Evolutionary conservation across 30 jellyfish, hydroid and myxozoan genomes (phyloP), one percentile per base, ranked within the genome.

Genomic region (Hydra vulgaris): DNA sequence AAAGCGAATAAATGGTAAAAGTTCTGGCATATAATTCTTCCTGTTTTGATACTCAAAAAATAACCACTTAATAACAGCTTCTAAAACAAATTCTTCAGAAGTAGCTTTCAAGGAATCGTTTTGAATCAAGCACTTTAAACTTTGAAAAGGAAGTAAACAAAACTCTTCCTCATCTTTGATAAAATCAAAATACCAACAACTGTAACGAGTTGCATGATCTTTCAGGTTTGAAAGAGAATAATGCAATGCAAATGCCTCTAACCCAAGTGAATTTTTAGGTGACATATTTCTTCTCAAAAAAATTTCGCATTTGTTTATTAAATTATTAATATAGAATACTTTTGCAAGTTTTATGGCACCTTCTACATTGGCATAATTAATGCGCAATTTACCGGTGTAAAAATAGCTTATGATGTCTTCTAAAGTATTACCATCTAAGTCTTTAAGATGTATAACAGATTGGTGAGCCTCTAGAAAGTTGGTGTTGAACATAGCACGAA

Each of bases 261-360:
- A 86, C 12, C 98, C 98, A 24, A 92, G 84, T 56, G 96, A 87
- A 76, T 92, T 92, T 0, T 95, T 81, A 70, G 98, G 96, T 73
- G 87, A 96, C n/a, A 92, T 86, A 70, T 92, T 96, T 61, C 88
- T 92, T 61, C 88, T 92, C 21, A 92, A 83, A 70, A 92, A 92
- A 70, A 84, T 95, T 80, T 96, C 87, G 66, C 98, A 92, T 7
- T 94, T 95, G 17, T 87, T 95, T 70, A 86, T 95, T 20, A 92
- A 84, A 66, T 87, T 94, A 21, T 79, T 75, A 52, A 92, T 73
- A 67, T 92, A 96, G 83, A 92, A 79, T 66, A 92, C 71, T 73
- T 95, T 85, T 8, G 98, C 98, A 18, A 96, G 96, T 27, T 96
- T 96, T 25, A 92, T 75, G 7, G 87, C 85, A 15, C 95, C 82